Evolutionary conservation across 2,113 vertebrate species (phyloP).

Genomic region (Menura novaehollandiae): DNA sequence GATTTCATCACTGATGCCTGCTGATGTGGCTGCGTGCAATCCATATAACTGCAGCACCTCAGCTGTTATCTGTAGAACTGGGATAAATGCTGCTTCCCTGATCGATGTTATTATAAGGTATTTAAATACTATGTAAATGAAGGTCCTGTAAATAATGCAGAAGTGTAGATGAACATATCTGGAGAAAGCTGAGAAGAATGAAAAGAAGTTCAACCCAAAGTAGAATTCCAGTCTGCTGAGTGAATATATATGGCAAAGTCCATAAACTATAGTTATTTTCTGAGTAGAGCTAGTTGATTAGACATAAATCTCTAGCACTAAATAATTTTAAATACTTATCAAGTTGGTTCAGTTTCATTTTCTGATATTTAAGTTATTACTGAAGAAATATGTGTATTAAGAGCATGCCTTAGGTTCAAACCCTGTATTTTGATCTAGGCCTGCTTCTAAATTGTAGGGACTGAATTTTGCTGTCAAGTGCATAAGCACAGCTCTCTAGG

Average conservation of each 20-base stretch:
- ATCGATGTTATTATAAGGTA: neutral
- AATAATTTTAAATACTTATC: slow-evolving; percentile 1
- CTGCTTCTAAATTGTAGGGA: neutral
- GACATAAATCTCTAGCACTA: neutral
- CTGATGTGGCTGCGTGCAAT: neutral
- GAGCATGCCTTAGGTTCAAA: neutral
- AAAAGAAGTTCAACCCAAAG: neutral
- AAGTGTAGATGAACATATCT: neutral
- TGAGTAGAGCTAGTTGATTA: neutral
- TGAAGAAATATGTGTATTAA: neutral
- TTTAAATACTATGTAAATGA: neutral
- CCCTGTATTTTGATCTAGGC: neutral
- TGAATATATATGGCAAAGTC: neutral
- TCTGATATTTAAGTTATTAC: neutral
- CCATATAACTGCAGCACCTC: neutral
- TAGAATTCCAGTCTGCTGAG: neutral
- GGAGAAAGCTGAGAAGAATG: neutral
- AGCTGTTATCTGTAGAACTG: neutral
- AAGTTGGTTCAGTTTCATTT: neutral
- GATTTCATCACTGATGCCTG: neutral
- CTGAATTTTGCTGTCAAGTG: neutral
- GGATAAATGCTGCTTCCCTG: neutral
- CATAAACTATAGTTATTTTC: neutral
- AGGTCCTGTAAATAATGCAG: slow-evolving; percentile 1
- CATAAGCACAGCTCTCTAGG: neutral